Evolutionary conservation across 2,888 invertebrate species (phyloP), one percentile per base, ranked within the genome.

Genomic region (Theretra japonica): DNA sequence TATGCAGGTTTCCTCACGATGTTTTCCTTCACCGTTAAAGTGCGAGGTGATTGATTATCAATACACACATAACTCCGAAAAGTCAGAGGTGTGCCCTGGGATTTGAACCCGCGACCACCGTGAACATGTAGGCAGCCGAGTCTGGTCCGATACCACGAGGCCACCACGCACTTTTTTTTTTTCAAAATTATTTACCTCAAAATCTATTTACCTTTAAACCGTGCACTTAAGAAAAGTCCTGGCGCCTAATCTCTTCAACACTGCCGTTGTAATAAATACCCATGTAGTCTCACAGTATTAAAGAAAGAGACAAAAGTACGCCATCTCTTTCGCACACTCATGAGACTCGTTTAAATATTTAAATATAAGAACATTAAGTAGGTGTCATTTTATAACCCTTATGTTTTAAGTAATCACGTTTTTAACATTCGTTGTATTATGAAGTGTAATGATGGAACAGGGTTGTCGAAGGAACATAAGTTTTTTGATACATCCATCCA

Each of bases 351-450:
- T 65, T 65, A 65, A 65, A 48, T 65, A 65, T 65, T 65, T 21
- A 65, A 65, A 65, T 65, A 60, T 33, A 2, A 33, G 30, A 33
- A 25, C 60, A 30, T 65, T 48, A 62, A 62, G 62, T 62, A 62
- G 62, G 62, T 62, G 41, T 23, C 62, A 62, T 62, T 62, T 62
- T 41, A 62, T 62, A 41, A 41, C 41, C 62, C 41, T 33, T 62
- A 62, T 62, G 62, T 62, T 62, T 41, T 62, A 62, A 62, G 41
- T 41, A 41, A 62, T 62, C 60, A 60, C 60, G 41, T 21, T 62
- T 30, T 62, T 33, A 62, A 21, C n/a, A 33, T 62, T 19, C n/a
- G 17, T 25, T 25, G 23, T 59, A 59, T 25, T 59, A 59, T 25
- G 17, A 17, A 6, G 33, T n/a, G 30, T 60, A 60, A 33, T 60